A percentile compares a stretch with the other conserved stretches of the same genome.
phyloP scores from a whole-genome alignment of 2,113 vertebrate genomes.

The Nothobranchius kuhntae region DNA sequence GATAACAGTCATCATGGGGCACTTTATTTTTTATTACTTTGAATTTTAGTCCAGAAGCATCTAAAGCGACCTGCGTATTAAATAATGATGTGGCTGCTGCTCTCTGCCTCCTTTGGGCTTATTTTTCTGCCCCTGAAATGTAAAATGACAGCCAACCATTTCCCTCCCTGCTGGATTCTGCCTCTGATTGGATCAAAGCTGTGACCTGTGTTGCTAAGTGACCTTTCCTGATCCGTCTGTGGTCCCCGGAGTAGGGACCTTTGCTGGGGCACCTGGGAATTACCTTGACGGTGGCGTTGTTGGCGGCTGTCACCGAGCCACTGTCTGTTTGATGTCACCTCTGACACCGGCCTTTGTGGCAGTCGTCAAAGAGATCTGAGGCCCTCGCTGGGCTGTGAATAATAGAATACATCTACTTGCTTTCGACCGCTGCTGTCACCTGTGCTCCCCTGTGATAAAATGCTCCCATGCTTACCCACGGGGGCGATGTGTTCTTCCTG shows the following conservation, averaged over 20 bases:
- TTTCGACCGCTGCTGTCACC: slow-evolving; percentile 49
- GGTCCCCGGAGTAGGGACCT: slow-evolving; percentile 55
- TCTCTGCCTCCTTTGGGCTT: slow-evolving; percentile 31
- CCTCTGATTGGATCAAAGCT: slow-evolving; percentile 75
- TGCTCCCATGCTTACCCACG: slow-evolving; percentile 49
- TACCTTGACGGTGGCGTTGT: slow-evolving; percentile 35
- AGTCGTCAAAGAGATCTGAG: slow-evolving; percentile 58
- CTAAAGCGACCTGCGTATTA: slow-evolving; percentile 47
- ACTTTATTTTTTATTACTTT: slow-evolving; percentile 49
- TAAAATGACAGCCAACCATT: slow-evolving; percentile 52
- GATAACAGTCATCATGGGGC: slow-evolving; percentile 61
- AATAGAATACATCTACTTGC: slow-evolving; percentile 66
- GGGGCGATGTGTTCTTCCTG: slow-evolving; percentile 54
- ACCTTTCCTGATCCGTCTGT: slow-evolving; percentile 55
- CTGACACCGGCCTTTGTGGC: slow-evolving; percentile 57
- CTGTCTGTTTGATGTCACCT: slow-evolving; percentile 74
- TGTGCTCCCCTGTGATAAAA: slow-evolving; percentile 56
- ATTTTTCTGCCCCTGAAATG: slow-evolving; percentile 46
- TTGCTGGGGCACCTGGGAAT: slow-evolving; percentile 61
- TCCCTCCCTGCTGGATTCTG: slow-evolving; percentile 42
- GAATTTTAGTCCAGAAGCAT: slow-evolving; percentile 55
- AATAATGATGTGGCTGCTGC: slow-evolving; percentile 54
- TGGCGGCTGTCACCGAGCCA: slow-evolving; percentile 60
- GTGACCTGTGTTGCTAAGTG: slow-evolving; percentile 72
- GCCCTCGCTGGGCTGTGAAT: slow-evolving; percentile 60